Base-by-base conservation (phyloP, 2,888 invertebrate genomes). In the Crepidodera aurea region DNA sequence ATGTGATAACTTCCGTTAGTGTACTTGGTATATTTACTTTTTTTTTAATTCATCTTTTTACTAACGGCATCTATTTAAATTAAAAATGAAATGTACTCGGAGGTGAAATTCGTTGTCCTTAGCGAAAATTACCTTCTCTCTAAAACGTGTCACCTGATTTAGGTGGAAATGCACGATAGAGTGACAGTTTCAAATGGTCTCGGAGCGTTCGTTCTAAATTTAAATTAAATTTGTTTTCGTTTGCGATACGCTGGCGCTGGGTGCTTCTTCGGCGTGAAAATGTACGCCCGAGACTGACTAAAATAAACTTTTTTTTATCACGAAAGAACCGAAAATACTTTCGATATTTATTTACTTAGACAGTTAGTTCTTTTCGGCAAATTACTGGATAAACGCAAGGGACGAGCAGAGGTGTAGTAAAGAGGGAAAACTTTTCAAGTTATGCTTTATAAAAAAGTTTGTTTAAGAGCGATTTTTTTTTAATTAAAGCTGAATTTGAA, bases 161-260 rank as follows among this genome's bases (percentile, higher is more conserved):
- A 51, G 37, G 37, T 34, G 22, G 12, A 51, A 51, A 22, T 34
- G 22, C 37, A 22, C 51, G 34, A 39, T 37, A 13, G 51, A 51
- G 37, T 39, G 51, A 51, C 51, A 37, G 32, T 50, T 32, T 32
- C 16, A 51, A 34, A 51, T 34, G 19, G n/a, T 32, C 51, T 51
- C 51, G 34, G 22, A 16, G 13, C 25, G 22, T 4, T 25, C 25
- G 2, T 29, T 51, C 51, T 39, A 51, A 51, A 51, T 51, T 51
- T 51, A 51, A 51, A 51, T 51, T 51, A 51, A 51, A 22, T 51
- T 51, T 39, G 51, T 51, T 51, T 51, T 51, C 37, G 34, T 34
- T 32, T 32, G 12, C 10, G 51, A 32, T 34, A 51, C 19, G 51
- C 48, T n/a, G n/a, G n/a, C n/a, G n/a, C n/a, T n/a, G n/a, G n/a